Percentiles rank a stretch among this genome's conserved stretches.
Conservation (phyloP, 2,797 vertebrate species). For the Emydoidea blandingii region DNA sequence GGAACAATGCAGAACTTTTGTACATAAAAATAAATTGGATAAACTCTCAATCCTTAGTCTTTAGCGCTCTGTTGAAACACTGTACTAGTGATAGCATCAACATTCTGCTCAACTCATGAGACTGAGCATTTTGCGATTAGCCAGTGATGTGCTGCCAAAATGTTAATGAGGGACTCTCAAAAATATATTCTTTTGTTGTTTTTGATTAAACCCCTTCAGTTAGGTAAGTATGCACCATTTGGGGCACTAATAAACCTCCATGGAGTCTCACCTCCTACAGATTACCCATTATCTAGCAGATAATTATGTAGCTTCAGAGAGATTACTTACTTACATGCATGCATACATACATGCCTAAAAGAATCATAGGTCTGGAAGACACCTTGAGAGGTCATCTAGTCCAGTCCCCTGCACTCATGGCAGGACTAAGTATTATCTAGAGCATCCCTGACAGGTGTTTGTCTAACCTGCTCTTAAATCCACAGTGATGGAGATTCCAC, state of each 20-base stretch:
- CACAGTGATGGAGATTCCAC: too few relatives aligned
- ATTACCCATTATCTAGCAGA: neutral
- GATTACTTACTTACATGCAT: neutral
- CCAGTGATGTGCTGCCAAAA: neutral
- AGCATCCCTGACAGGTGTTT: too few relatives aligned
- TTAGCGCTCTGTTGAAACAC: neutral
- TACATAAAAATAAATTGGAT: neutral
- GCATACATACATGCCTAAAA: neutral
- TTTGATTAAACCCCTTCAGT: neutral
- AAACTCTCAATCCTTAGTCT: neutral
- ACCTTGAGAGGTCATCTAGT: too few relatives aligned
- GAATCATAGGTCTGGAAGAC: neutral
- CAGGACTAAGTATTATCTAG: too few relatives aligned
- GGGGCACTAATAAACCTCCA: neutral
- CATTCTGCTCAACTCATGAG: neutral
- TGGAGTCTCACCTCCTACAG: neutral
- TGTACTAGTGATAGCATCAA: neutral
- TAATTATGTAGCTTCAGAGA: neutral
- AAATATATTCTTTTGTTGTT: neutral
- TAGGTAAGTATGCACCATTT: neutral
- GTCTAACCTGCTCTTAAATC: too few relatives aligned
- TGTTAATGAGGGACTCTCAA: neutral
- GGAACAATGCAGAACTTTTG: neutral
- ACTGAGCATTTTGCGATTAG: accelerated
- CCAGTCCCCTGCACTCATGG: too few relatives aligned